A percentile compares a stretch with the other conserved stretches of the same genome.
Conservation (phyloP, 2,113 vertebrate genomes). For the Todiramphus chloris region DNA sequence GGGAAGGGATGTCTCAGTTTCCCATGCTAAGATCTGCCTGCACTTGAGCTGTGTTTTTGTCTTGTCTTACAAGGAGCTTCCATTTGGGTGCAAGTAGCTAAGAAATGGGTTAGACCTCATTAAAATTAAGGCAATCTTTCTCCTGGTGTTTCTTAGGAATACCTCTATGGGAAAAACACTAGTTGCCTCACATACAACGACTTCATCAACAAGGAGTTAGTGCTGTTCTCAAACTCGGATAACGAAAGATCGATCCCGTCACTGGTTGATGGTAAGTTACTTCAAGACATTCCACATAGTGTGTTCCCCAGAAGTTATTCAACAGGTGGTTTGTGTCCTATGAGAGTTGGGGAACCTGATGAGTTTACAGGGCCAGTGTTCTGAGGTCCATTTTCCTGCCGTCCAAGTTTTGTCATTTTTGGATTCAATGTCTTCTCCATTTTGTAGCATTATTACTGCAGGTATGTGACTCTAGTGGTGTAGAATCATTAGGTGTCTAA, state of each 20-base stretch:
- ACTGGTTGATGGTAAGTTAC: slow-evolving; percentile 89
- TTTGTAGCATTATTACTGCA: background rate
- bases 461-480: background rate
- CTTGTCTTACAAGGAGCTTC: background rate
- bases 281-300: background rate
- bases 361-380: background rate
- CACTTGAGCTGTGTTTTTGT: background rate
- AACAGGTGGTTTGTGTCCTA: background rate
- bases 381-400: background rate
- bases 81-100: background rate
- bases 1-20: background rate
- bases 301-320: background rate
- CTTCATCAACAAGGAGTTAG: slow-evolving; percentile 97
- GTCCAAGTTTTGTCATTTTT: background rate
- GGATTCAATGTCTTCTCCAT: background rate
- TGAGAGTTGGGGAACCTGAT: background rate
- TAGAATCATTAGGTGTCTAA: background rate
- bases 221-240: slow-evolving; percentile 97
- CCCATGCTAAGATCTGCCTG: background rate
- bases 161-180: slow-evolving; percentile 88
- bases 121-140: background rate
- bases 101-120: background rate
- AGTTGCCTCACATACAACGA: slow-evolving; percentile 89
- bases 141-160: slow-evolving; percentile 79
- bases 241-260: slow-evolving; percentile 97